Percentiles rank a stretch among this genome's conserved stretches.
phyloP scores from a whole-genome alignment of 2,888 invertebrate genomes.

The Polydrusus tereticollis region DNA sequence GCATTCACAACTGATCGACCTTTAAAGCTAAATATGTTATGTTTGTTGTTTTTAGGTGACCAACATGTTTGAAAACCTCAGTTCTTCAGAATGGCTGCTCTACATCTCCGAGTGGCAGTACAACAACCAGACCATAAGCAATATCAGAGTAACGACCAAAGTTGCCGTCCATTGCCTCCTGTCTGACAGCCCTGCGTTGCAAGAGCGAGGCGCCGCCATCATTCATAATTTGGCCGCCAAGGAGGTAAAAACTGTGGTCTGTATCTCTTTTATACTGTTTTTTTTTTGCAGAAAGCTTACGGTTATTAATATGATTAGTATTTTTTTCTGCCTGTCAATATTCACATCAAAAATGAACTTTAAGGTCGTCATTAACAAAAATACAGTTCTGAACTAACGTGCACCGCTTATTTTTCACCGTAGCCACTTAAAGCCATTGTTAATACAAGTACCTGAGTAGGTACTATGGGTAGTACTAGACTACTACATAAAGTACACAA shows the following conservation, averaged over 20 bases:
- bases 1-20: slow-evolving; percentile 7
- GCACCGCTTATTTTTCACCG: no score
- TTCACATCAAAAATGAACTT: no score
- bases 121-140: slow-evolving; percentile 82
- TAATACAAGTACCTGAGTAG: no score
- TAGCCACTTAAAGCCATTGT: no score
- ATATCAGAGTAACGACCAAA: slow-evolving; percentile 92
- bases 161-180: slow-evolving; percentile 89
- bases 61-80: slow-evolving; percentile 90
- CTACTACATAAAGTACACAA: no score
- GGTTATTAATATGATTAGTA: no score
- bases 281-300: background rate
- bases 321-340: no score
- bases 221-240: slow-evolving; percentile 93
- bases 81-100: slow-evolving; percentile 92
- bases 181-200: slow-evolving; percentile 78
- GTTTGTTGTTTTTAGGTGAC: slow-evolving; percentile 75
- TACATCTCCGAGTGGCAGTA: slow-evolving; percentile 94
- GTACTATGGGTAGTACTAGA: no score
- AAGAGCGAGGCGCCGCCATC: slow-evolving; percentile 87
- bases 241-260: slow-evolving; percentile 98
- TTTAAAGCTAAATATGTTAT: background rate
- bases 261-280: slow-evolving; percentile 70
- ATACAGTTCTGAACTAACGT: no score
- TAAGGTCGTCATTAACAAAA: no score